Conservation (phyloP, 2,888 invertebrate species). For the Diadegma fenestrale region DNA sequence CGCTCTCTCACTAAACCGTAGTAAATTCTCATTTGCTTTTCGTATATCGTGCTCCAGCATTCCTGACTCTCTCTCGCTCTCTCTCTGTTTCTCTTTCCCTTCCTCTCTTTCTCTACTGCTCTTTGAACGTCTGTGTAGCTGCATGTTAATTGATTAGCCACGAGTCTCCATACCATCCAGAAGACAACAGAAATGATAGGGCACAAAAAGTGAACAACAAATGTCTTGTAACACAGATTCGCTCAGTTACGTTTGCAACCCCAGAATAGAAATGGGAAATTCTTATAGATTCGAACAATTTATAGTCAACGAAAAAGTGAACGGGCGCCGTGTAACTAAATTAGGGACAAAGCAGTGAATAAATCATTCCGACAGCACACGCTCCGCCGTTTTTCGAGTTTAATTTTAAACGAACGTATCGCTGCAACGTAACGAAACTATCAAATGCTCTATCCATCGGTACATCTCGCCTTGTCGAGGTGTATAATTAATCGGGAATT, state of each 20-base stretch:
- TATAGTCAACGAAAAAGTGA: background rate
- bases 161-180: background rate
- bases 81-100: slow-evolving; percentile 3
- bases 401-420: slow-evolving; percentile 33
- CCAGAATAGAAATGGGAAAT: background rate
- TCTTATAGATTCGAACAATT: background rate
- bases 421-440: slow-evolving; percentile 31
- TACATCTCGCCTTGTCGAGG: slow-evolving; percentile 16
- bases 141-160: slow-evolving; percentile 55
- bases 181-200: background rate
- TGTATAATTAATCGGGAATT: slow-evolving; percentile 55
- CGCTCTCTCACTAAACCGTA: slow-evolving; percentile 43
- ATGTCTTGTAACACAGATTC: background rate
- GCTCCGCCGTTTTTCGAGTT: background rate
- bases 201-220: background rate
- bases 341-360: background rate
- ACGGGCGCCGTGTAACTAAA: background rate
- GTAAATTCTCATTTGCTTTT: slow-evolving; percentile 63
- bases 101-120: slow-evolving; percentile 9
- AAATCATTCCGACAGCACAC: background rate
- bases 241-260: background rate
- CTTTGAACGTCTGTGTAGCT: background rate
- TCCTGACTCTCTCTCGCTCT: slow-evolving; percentile 24
- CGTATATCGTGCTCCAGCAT: slow-evolving; percentile 22
- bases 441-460: slow-evolving; percentile 41